phyloP scores from a whole-genome alignment of 2,113 vertebrate genomes.

The Esox niger region DNA sequence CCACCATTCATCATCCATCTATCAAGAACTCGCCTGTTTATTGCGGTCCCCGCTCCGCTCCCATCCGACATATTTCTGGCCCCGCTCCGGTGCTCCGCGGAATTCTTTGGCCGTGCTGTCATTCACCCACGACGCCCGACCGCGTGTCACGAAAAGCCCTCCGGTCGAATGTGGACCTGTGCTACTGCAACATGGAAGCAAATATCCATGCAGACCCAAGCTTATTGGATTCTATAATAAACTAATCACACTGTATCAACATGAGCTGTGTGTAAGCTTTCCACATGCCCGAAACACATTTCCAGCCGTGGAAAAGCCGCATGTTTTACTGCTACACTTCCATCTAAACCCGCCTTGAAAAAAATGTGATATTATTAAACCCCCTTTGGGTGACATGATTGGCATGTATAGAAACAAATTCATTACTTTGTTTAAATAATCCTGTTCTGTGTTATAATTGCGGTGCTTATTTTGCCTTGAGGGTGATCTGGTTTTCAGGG shows the following conservation, averaged over 20 bases:
- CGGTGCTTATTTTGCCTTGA: slow-evolving; percentile 70
- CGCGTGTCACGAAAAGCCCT: slow-evolving; percentile 30
- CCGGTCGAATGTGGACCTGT: slow-evolving; percentile 27
- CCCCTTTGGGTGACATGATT: slow-evolving; percentile 62
- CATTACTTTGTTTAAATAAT: slow-evolving; percentile 75
- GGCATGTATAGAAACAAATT: slow-evolving; percentile 71
- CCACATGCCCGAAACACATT: slow-evolving; percentile 58
- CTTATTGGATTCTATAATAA: slow-evolving; percentile 69
- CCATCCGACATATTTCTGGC: slow-evolving; percentile 37
- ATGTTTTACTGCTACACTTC: slow-evolving; percentile 37
- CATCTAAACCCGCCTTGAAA: slow-evolving; percentile 15
- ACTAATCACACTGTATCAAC: slow-evolving; percentile 77
- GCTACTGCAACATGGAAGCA: slow-evolving; percentile 57
- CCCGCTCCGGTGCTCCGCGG: slow-evolving; percentile 16
- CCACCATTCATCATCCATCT: slow-evolving; percentile 45
- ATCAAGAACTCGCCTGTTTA: slow-evolving; percentile 23
- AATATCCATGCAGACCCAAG: slow-evolving; percentile 46
- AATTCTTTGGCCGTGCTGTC: slow-evolving; percentile 51
- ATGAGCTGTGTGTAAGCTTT: slow-evolving; percentile 64
- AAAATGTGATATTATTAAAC: slow-evolving; percentile 51
- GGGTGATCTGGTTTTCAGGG: slow-evolving; percentile 54
- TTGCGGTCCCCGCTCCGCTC: slow-evolving; percentile 16
- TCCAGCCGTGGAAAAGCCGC: slow-evolving; percentile 51
- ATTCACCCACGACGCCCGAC: slow-evolving; percentile 9
- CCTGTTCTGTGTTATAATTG: slow-evolving; percentile 66